Base-by-base conservation (phyloP, 2,888 invertebrate species). In the Rutpela maculata region DNA sequence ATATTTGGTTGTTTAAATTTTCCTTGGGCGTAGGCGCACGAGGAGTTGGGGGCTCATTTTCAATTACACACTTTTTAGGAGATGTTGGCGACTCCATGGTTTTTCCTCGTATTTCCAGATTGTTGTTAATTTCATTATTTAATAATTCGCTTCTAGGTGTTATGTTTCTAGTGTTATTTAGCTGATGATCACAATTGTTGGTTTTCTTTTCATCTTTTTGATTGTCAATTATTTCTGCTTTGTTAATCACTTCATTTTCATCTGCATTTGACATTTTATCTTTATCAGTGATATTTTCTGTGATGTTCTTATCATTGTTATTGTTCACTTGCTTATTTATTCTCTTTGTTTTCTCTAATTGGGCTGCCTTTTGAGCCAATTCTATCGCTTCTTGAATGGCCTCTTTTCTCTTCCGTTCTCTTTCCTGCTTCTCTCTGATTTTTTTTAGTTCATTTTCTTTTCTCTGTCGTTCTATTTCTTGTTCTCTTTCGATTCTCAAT, bases 301-400 rank as follows among this genome's bases (percentile, higher is more conserved):
- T 57, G n/a, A 83, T 82, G 59, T 84, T 85, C 1, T 78, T 70
- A 5, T 50, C 50, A n/a, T 83, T 77, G 0, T 78, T n/a, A n/a
- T 26, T 67, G 31, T 78, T 72, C 17, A 68, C 75, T 12, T 73
- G 77, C 19, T 77, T 81, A 38, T 80, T 84, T 55, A 80, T 83
- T 68, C 86, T 87, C 75, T 86, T 88, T 68, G 81, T 81, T 78
- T 88, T 89, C 69, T 87, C 94, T 82, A 93, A 90, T 83, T 92
- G 93, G 0, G 96, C 95, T 76, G 90, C 88, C 74, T 90, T 91
- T 83, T 93, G 92, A 0, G 94, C 94, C 56, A 94, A 93, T 85
- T 95, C 94, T 60, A 97, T 91, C 0, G 96, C 96, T 86, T 94
- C 93, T 84, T 94, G 92, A 88, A 97, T 92, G 2, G 94, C 93